Percentiles rank a stretch among this genome's conserved stretches.
phyloP scores from a whole-genome alignment of 2,888 invertebrate genomes.

The Xylocampa areola region DNA sequence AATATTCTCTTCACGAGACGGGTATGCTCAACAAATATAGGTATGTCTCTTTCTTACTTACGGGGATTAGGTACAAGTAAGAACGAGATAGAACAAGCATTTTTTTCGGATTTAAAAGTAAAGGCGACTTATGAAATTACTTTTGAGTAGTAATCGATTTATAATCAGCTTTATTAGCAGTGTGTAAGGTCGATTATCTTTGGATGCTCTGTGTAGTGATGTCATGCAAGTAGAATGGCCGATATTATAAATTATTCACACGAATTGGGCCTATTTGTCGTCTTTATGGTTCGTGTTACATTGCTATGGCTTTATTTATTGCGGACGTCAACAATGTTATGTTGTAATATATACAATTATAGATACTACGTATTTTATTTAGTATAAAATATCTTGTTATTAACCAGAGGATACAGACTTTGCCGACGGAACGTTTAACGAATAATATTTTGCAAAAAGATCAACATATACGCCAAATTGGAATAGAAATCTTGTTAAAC shows the following conservation, averaged over 20 bases:
- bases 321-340: conserved; percentile 13
- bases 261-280: conserved; percentile 68
- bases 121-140: conserved; percentile 70
- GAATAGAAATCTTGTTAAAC: neutral
- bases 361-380: conserved; percentile 15
- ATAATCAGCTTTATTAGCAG: conserved; percentile 62
- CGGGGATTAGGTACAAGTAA: conserved; percentile 56
- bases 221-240: conserved; percentile 72
- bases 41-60: conserved; percentile 74
- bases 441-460: neutral
- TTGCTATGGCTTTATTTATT: conserved; percentile 46
- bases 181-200: conserved; percentile 44
- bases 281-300: conserved; percentile 40
- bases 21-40: conserved; percentile 64
- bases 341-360: conserved; percentile 27
- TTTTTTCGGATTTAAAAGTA: conserved; percentile 68
- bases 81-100: conserved; percentile 68
- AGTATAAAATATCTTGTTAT: neutral
- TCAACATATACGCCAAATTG: neutral
- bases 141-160: conserved; percentile 64
- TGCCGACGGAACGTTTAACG: conserved; percentile 42
- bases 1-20: conserved; percentile 73
- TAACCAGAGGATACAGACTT: neutral
- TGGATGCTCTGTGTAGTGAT: conserved; percentile 54
- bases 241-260: conserved; percentile 70